Evolutionary conservation across 1,140 invertebrate genomes (phyloP), one percentile per base, ranked within the genome.

Genomic region (Aphis gossypii): DNA sequence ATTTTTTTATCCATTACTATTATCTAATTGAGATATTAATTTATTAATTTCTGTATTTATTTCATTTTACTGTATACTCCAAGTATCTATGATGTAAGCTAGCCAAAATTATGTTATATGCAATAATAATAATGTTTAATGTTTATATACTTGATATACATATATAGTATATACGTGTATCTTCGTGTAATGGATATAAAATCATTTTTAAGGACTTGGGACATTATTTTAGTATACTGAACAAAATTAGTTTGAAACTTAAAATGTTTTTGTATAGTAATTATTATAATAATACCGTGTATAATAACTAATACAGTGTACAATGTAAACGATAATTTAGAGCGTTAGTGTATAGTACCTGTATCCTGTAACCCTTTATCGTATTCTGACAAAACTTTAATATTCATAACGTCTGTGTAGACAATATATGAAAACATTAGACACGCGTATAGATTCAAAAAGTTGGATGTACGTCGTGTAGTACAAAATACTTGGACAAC

Each of bases 271-370:
- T 35, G 35, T 35, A 35, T 89, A 89, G 44, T 86, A 86, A 84
- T 46, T 46, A 89, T 56, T 38, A 54, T 54, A 35, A 89, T 54
- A 35, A 56, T 56, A 56, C 56, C 89, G 38, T 38, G 88, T 90
- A 56, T 60, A 90, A 56, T 60, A 90, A 90, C 38, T 90, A 41
- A 90, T 90, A 89, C 48, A 38, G 51, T 90, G 56, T 90, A 90
- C 89, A 68, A 44, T 90, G 89, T 90, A 90, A 90, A 90, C 89
- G 89, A 90, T 90, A 68, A 90, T 90, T 90, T 68, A 90, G 54
- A 41, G 25, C 89, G 38, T 90, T 90, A 68, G 54, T 90, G 25
- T 90, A 68, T 44, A 90, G 89, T 90, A 44, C 89, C 56, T 90
- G 89, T 68, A 68, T 90, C 89, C 89, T 56, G 51, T 21, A 30